Base-by-base conservation (phyloP, 2,888 invertebrate genomes). In the Neoaliturus tenellus region DNA sequence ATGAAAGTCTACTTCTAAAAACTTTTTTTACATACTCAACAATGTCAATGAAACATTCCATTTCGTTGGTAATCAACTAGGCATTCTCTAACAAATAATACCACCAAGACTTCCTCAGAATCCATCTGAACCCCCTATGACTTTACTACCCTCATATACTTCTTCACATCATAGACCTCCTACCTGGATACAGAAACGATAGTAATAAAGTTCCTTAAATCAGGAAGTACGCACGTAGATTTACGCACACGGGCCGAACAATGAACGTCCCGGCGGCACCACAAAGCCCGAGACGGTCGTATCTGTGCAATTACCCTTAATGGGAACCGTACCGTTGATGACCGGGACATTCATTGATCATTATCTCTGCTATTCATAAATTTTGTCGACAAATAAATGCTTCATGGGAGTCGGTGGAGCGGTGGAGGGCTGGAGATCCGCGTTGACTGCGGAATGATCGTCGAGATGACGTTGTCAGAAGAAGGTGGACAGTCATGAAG, bases 361-460 rank as follows among this genome's bases (percentile, higher is more conserved):
- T 69, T 69, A 69, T 69, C 35, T 33, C 69, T 69, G 69, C 69
- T 69, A 69, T 69, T 69, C 69, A 69, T 69, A 69, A 69, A 69
- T 69, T 69, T 69, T 35, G 69, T 35, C 35, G 35, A 69, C 69
- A 39, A 69, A 69, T 69, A 69, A 33, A 62, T 28, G 62, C 62
- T 62, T 62, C 62, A 62, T 62, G 14, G 28, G 51, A 51, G 51
- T 51, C 51, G 51, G 51, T 51, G 51, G 23, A 51, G 20, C 51
- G 44, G 44, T 14, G 14, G 8, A 23, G 55, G 62, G 31, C n/a
- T n/a, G n/a, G n/a, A n/a, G n/a, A n/a, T n/a, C n/a, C n/a, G n/a
- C n/a, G n/a, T 12, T 28, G 62, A 62, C 31, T 62, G 62, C 28
- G 20, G 17, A 62, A 62, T 14, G 62, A 62, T 62, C 62, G 20